Evolutionary conservation across 2,113 vertebrate species (phyloP), one percentile per base, ranked within the genome.

Genomic region (Ophiodon elongatus): DNA sequence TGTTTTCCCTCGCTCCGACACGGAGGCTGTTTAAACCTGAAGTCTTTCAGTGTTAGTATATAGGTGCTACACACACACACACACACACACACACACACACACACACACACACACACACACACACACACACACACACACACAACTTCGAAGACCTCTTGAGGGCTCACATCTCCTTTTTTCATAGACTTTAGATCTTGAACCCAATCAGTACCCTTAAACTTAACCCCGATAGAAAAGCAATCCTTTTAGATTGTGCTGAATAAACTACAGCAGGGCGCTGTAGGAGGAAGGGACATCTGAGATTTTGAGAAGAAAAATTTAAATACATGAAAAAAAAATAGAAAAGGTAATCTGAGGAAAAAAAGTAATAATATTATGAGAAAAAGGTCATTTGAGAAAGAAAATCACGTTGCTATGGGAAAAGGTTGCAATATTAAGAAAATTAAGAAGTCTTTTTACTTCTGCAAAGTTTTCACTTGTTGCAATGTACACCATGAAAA

Each of bases 1-100:
- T 92, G 85, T 92, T 86, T 88, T 76, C 62, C 69, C 23, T 85
- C 72, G 56, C 33, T 23, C 73, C 76, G 25, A 76, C 74, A 82
- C 81, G 75, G 79, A 88, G 67, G 75, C 66, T 60, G 77, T 67
- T 87, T 77, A 71, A 85, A 87, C 70, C 59, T 83, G 80, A 84
- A 45, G 54, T 45, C 15, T 67, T 31, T 65, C 62, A 86, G 62
- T 1, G 1, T 78, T 85, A 83, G 23, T n/a, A 65, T 41, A 57
- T 63, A 68, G 23, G 31, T 45, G 33, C 1, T 4, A 14, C 21
- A 41, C 68, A 65, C 47, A 41, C 59, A 60, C 39, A 31, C 23
- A 14, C 39, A 52, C 65, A 50, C 23, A 63, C 52, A 33, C 41
- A 57, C 31, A 39, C 29, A n/a, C 41, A 79, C 2, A 25, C 8